Evolutionary conservation across 2,797 vertebrate genomes (phyloP).

Genomic region (Manis crassicaudata): DNA sequence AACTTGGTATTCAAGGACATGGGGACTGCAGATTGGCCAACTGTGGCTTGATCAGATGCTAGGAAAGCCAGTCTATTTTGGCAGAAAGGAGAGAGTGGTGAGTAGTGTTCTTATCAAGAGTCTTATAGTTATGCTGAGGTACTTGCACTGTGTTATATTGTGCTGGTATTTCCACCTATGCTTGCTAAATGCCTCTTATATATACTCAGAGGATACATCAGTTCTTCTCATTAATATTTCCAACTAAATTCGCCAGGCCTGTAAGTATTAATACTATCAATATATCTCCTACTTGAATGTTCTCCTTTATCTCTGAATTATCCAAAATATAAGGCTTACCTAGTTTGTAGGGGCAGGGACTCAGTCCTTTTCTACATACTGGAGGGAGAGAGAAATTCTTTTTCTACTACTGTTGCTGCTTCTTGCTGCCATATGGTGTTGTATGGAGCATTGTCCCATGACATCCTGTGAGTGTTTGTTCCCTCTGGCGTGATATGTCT

Average conservation of each 20-base stretch:
- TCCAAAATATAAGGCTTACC: neutral
- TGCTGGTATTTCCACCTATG: neutral
- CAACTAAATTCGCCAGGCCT: neutral
- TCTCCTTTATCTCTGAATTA: conserved; percentile 18
- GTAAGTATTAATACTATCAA: neutral
- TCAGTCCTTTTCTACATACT: neutral
- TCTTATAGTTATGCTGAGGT: neutral
- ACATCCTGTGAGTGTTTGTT: neutral
- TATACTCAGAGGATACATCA: neutral
- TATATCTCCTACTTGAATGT: neutral
- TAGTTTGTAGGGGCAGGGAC: neutral
- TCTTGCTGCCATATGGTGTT: neutral
- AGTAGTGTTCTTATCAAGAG: neutral
- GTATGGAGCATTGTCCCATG: neutral
- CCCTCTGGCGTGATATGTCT: neutral
- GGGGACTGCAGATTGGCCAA: neutral
- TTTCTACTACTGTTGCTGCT: neutral
- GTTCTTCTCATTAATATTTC: neutral
- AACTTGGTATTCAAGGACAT: neutral
- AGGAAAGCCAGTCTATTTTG: neutral
- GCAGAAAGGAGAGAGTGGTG: neutral
- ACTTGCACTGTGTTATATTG: neutral
- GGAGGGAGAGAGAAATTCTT: neutral
- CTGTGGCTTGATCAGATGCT: neutral
- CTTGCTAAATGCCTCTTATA: neutral